phyloP scores from a whole-genome alignment of 2,113 vertebrate genomes.

The Triplophysa siluroides region DNA sequence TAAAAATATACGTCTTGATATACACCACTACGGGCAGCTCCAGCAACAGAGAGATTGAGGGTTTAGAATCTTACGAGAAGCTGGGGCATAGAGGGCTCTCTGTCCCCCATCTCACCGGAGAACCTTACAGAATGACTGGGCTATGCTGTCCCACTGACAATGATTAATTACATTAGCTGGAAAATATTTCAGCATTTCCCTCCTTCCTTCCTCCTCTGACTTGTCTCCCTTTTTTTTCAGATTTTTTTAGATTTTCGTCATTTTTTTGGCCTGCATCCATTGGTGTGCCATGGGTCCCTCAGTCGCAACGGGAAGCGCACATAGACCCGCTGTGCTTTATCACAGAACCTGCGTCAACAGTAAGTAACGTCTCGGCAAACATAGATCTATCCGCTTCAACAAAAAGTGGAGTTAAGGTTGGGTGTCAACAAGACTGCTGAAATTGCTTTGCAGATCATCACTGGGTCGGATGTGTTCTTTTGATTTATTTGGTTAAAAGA shows the following conservation, averaged over 20 bases:
- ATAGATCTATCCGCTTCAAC: not conserved
- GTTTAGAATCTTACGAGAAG: constrained; percentile 68
- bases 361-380: constrained; percentile 55
- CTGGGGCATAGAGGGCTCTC: constrained; percentile 73
- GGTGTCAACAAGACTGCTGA: not conserved
- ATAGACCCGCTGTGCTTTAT: constrained; percentile 55
- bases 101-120: constrained; percentile 71
- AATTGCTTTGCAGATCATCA: not conserved
- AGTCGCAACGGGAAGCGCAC: constrained; percentile 53
- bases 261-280: constrained; percentile 45
- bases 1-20: constrained; percentile 64
- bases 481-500: constrained; percentile 12
- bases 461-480: not conserved
- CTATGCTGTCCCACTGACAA: constrained; percentile 75
- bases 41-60: constrained; percentile 62
- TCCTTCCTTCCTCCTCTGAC: not conserved
- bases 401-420: constrained; percentile 41
- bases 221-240: constrained; percentile 39
- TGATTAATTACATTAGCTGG: constrained; percentile 78
- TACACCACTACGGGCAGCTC: constrained; percentile 50
- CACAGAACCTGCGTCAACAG: constrained; percentile 44
- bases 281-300: constrained; percentile 21
- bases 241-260: constrained; percentile 49
- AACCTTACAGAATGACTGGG: constrained; percentile 73
- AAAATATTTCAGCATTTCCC: constrained; percentile 67